Percentiles rank a stretch among this genome's conserved stretches.
Evolutionary conservation across 1,140 invertebrate genomes (phyloP).

Genomic region (Chlorops oryzae): DNA sequence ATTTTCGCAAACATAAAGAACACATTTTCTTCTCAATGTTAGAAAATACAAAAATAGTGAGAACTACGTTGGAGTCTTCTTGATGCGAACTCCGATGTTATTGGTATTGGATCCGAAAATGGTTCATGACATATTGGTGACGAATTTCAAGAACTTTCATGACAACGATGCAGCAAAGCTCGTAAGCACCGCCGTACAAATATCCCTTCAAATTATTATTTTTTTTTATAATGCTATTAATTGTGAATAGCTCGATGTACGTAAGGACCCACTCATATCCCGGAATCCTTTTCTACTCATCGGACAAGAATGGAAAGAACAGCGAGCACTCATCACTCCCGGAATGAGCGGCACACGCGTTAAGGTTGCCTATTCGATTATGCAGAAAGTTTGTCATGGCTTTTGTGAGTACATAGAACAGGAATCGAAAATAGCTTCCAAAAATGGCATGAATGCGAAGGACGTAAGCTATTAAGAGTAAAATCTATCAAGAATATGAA

Average conservation of each 20-base stretch:
- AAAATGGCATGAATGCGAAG: constrained; percentile 19
- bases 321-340: constrained; percentile 51
- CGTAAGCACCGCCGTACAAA: constrained; percentile 20
- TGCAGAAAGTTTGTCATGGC: constrained; percentile 27
- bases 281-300: constrained; percentile 49
- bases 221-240: background rate
- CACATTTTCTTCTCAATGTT: background rate
- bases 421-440: background rate
- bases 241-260: constrained; percentile 30
- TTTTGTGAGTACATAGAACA: constrained; percentile 22
- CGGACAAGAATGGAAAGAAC: constrained; percentile 53
- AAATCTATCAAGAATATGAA: background rate
- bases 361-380: constrained; percentile 28
- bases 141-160: constrained; percentile 49
- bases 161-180: constrained; percentile 39
- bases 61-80: constrained; percentile 46
- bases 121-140: constrained; percentile 51
- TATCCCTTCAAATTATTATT: constrained; percentile 19
- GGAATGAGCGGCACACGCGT: constrained; percentile 51
- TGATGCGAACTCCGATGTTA: constrained; percentile 46
- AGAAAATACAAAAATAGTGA: constrained; percentile 18
- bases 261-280: constrained; percentile 46
- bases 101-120: constrained; percentile 51
- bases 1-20: background rate
- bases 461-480: constrained; percentile 21